These are phyloP conservation scores for Drosophila subpulchrella DNA, from an alignment of 1,140 invertebrate genomes.

Conservation along the genomic window DNA sequence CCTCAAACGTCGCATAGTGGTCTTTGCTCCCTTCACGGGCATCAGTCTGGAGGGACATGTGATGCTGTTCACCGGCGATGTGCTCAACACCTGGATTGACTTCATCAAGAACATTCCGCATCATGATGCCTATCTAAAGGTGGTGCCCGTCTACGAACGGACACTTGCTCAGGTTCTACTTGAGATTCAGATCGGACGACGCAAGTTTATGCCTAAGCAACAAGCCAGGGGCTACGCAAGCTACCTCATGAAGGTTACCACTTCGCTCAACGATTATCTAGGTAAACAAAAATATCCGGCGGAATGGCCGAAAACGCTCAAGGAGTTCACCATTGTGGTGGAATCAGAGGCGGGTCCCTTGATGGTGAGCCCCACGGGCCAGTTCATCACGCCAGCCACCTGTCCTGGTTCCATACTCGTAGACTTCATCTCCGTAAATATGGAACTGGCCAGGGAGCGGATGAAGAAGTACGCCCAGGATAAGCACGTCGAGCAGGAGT, in stretches of 20 bases:
- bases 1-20: conserved; percentile 89
- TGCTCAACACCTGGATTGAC: conserved; percentile 95
- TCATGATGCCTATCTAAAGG: conserved; percentile 89
- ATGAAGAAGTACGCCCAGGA: conserved; percentile 91
- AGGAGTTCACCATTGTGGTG: conserved; percentile 93
- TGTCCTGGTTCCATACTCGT: conserved; percentile 94
- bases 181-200: conserved; percentile 92
- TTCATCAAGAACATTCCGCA: conserved; percentile 92
- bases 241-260: conserved; percentile 92
- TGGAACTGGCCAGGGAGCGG: conserved; percentile 89
- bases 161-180: conserved; percentile 92
- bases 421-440: conserved; percentile 92
- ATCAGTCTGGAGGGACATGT: conserved; percentile 94
- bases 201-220: conserved; percentile 96
- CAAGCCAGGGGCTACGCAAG: conserved; percentile 93
- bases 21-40: conserved; percentile 94
- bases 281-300: conserved; percentile 89
- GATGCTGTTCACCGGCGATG: conserved; percentile 95
- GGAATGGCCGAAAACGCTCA: conserved; percentile 89
- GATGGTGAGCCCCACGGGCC: conserved; percentile 96
- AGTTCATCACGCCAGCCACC: conserved; percentile 95
- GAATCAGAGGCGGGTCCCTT: conserved; percentile 96
- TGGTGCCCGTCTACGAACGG: conserved; percentile 93
- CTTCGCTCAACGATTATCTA: conserved; percentile 92
- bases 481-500: conserved; percentile 90